Percentiles rank a stretch among this genome's conserved stretches.
These are phyloP conservation scores for Junonia oenone DNA, from an alignment of 2,888 invertebrate genomes.

Conservation along the genomic window DNA sequence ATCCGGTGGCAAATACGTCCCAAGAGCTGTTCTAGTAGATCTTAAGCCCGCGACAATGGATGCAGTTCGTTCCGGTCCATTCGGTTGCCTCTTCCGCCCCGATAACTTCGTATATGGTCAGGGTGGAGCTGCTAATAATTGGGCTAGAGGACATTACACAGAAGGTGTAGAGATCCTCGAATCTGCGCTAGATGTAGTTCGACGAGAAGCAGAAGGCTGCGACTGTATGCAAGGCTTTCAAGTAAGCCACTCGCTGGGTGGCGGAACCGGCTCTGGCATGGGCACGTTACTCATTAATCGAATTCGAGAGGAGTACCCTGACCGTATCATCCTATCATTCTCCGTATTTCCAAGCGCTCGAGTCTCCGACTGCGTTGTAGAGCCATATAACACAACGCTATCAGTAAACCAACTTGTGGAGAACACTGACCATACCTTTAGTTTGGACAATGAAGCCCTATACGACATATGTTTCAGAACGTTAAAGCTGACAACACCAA, in stretches of 20 bases:
- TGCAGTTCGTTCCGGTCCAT: slow-evolving; percentile 83
- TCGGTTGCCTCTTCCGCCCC: slow-evolving; percentile 85
- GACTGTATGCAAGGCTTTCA: slow-evolving; percentile 84
- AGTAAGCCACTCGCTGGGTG: slow-evolving; percentile 84
- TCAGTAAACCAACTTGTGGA: slow-evolving; percentile 84
- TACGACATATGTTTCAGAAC: slow-evolving; percentile 90
- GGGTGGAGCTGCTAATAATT: slow-evolving; percentile 80
- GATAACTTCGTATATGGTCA: slow-evolving; percentile 86
- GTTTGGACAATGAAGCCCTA: slow-evolving; percentile 87
- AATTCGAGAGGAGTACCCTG: slow-evolving; percentile 86
- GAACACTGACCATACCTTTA: slow-evolving; percentile 82
- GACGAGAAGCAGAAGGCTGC: slow-evolving; percentile 82
- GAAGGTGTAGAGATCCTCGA: slow-evolving; percentile 83
- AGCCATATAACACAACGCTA: slow-evolving; percentile 84
- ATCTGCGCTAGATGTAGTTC: slow-evolving; percentile 78
- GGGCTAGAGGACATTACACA: slow-evolving; percentile 85
- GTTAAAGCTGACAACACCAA: slow-evolving; percentile 85
- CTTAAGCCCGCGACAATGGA: slow-evolving; percentile 80
- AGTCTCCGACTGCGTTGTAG: slow-evolving; percentile 85
- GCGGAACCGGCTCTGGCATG: slow-evolving; percentile 88
- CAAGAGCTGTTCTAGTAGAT: slow-evolving; percentile 60
- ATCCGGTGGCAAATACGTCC: slow-evolving; percentile 66
- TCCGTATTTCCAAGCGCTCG: slow-evolving; percentile 86
- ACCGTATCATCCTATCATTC: slow-evolving; percentile 85
- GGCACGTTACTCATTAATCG: slow-evolving; percentile 85